Evolutionary conservation across 2,797 vertebrate genomes (phyloP).

Genomic region (Scomberomorus guttatus): DNA sequence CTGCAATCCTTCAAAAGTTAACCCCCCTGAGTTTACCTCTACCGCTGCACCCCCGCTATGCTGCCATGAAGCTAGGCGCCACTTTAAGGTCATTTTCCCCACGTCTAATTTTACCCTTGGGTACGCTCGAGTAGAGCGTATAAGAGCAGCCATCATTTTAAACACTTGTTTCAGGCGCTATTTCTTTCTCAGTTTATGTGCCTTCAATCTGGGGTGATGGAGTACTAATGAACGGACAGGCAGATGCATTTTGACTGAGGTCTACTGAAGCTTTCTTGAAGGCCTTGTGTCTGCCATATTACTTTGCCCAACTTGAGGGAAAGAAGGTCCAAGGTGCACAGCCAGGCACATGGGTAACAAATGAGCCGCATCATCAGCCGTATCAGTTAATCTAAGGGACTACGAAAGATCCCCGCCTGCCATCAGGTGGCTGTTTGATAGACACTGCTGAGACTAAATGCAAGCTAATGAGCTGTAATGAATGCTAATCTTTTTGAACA

Average conservation of each 20-base stretch:
- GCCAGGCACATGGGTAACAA: slow-evolving; percentile 48
- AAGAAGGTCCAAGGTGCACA: slow-evolving; percentile 15
- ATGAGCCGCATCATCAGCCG: slow-evolving; percentile 57
- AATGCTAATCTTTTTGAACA: slow-evolving; percentile 76
- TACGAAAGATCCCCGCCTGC: slow-evolving; percentile 14
- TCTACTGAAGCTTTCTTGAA: slow-evolving; percentile 58
- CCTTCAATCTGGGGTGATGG: slow-evolving; percentile 79
- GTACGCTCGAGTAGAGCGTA: slow-evolving; percentile 82
- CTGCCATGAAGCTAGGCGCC: slow-evolving; percentile 69
- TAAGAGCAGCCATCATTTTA: slow-evolving; percentile 85
- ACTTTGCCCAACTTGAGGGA: slow-evolving; percentile 42
- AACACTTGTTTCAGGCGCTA: slow-evolving; percentile 85
- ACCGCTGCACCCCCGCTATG: slow-evolving; percentile 70
- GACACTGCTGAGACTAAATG: slow-evolving; percentile 52
- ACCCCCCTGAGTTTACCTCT: slow-evolving; percentile 72
- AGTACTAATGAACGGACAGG: slow-evolving; percentile 82
- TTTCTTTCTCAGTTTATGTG: slow-evolving; percentile 83
- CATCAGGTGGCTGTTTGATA: slow-evolving; percentile 56
- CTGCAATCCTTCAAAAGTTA: slow-evolving; percentile 76
- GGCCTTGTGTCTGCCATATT: slow-evolving; percentile 48
- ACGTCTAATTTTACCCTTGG: slow-evolving; percentile 88
- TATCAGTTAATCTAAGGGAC: slow-evolving; percentile 47
- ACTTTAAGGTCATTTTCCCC: slow-evolving; percentile 84
- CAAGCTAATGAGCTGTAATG: slow-evolving; percentile 72
- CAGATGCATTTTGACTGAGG: slow-evolving; percentile 73